A percentile compares a stretch with the other conserved stretches of the same genome.
Evolutionary conservation across 1,140 invertebrate species (phyloP).

Genomic region (Bombus polaris): DNA sequence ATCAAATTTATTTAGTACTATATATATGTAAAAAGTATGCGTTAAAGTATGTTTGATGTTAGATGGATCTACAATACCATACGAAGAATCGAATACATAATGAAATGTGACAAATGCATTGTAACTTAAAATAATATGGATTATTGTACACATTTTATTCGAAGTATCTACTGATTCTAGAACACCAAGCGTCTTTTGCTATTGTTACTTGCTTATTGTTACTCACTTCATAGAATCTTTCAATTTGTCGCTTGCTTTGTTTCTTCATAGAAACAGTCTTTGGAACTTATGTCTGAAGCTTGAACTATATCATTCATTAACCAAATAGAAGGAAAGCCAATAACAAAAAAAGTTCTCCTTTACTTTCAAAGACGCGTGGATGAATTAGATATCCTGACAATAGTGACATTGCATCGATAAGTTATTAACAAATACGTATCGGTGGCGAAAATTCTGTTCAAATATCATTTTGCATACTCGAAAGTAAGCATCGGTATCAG

Average conservation of each 20-base stretch:
- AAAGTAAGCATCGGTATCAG: neutral
- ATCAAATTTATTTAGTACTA: fast-evolving
- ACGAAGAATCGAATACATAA: no score
- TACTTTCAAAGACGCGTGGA: neutral
- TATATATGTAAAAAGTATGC: neutral
- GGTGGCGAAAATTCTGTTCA: neutral
- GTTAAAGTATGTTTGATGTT: neutral
- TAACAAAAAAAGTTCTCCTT: neutral
- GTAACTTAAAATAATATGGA: no score
- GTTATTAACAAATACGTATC: slow-evolving; percentile 6
- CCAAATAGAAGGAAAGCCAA: neutral
- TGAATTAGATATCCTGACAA: no score
- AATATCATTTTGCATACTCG: slow-evolving; percentile 7
- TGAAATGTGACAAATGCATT: no score
- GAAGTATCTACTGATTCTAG: neutral
- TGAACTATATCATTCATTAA: neutral
- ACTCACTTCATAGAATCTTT: no score
- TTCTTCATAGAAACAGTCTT: neutral
- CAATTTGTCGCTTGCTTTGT: neutral
- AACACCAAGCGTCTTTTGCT: neutral
- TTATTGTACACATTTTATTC: neutral
- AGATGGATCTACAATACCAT: no score
- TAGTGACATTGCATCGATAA: neutral
- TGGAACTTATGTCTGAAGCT: neutral
- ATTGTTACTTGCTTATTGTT: neutral